phyloP scores from a whole-genome alignment of 2,113 vertebrate species.

The Tapirus terrestris region DNA sequence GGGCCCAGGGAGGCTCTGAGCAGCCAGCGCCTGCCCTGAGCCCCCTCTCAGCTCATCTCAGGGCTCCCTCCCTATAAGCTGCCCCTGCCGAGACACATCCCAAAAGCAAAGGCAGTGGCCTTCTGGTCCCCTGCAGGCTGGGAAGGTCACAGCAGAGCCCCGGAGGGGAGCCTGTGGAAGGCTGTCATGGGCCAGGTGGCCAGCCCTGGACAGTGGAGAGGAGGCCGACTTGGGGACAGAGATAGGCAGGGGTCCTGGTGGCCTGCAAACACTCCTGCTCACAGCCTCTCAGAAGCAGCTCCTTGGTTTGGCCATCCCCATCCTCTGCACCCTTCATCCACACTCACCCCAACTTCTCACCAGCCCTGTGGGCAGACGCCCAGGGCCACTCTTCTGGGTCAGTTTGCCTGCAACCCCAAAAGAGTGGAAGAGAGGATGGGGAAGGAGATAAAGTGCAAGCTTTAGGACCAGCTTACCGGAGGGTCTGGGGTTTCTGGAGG shows the following conservation, averaged over 20 bases:
- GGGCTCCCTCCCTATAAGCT: neutral
- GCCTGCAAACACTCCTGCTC: neutral
- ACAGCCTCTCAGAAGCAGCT: neutral
- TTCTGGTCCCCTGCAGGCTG: no score
- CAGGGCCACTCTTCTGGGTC: no score
- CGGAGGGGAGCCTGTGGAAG: no score
- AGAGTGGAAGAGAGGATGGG: neutral
- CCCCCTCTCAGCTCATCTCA: no score
- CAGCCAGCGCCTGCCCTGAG: neutral
- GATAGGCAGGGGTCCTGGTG: neutral
- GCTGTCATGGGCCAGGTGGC: no score
- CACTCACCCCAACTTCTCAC: neutral
- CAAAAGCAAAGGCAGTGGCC: neutral
- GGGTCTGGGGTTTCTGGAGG: neutral
- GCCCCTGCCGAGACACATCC: no score
- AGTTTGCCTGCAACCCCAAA: accelerated
- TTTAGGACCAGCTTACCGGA: no score
- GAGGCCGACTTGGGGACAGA: neutral
- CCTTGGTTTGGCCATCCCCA: no score
- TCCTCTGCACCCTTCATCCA: neutral
- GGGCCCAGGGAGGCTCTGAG: neutral
- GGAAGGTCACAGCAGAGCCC: neutral
- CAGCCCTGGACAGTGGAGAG: neutral
- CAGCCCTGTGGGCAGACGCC: neutral
- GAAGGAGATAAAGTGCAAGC: no score